Conservation (phyloP, 2,113 vertebrate species). For the Malurus melanocephalus region DNA sequence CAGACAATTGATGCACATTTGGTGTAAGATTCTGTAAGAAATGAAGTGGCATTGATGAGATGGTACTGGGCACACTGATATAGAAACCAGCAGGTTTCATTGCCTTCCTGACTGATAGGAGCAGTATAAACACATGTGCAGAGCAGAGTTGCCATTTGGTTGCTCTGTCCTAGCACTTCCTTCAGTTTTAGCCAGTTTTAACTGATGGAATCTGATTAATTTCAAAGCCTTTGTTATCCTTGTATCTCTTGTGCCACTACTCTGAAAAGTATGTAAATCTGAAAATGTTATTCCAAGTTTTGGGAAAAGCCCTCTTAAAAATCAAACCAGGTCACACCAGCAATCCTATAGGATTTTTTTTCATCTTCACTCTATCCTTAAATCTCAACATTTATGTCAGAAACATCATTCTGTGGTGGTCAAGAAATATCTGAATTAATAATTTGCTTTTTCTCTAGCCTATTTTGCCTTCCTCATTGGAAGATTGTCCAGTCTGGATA, state of each 20-base stretch:
- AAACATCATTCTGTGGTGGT: background rate
- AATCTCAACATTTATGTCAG: background rate
- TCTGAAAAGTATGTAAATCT: background rate
- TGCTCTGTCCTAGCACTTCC: background rate
- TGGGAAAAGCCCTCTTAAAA: background rate
- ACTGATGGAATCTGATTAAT: background rate
- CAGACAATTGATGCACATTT: background rate
- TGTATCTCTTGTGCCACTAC: background rate
- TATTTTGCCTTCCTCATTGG: constrained; percentile 72
- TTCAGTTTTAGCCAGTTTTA: background rate
- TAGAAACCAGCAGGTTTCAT: background rate
- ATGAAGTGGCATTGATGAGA: background rate
- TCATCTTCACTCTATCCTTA: background rate
- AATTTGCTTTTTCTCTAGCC: constrained; percentile 68
- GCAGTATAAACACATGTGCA: background rate
- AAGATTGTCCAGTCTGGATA: constrained; percentile 82
- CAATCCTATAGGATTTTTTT: background rate
- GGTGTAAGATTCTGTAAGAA: background rate
- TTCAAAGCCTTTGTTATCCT: background rate
- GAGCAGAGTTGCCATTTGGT: background rate
- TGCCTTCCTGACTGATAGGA: background rate
- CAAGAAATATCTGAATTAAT: background rate
- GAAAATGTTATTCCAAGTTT: background rate
- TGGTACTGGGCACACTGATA: background rate
- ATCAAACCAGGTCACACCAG: background rate